Evolutionary conservation across 1,140 invertebrate species (phyloP).

Genomic region (Carposina sasakii): DNA sequence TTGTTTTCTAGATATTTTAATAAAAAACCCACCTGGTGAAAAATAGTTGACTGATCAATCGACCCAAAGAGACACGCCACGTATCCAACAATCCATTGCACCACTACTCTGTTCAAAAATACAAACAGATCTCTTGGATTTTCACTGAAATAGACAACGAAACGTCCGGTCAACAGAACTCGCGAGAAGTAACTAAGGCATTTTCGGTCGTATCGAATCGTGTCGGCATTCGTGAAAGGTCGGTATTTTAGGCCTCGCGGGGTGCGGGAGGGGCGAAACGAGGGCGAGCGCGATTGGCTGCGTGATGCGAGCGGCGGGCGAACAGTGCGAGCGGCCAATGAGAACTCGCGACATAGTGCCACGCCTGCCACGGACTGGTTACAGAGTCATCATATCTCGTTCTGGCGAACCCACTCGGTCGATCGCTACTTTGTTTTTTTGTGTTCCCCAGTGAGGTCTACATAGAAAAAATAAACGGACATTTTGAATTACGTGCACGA

Average conservation of each 20-base stretch:
- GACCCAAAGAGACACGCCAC: no score
- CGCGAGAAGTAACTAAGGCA: conserved; percentile 69
- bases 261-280: conserved; percentile 39
- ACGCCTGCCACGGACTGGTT: conserved; percentile 52
- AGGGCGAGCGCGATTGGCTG: conserved; percentile 39
- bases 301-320: conserved; percentile 63
- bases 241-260: conserved; percentile 53
- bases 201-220: conserved; percentile 70
- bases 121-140: conserved; percentile 25
- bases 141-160: conserved; percentile 37
- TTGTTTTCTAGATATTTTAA: no score
- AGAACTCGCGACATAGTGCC: conserved; percentile 54
- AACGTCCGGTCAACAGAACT: conserved; percentile 51
- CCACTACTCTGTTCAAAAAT: background rate
- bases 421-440: conserved; percentile 58
- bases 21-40: no score
- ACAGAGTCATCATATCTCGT: conserved; percentile 36
- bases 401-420: conserved; percentile 37
- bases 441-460: conserved; percentile 36
- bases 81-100: no score
- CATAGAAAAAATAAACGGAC: conserved; percentile 70
- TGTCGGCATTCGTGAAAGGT: conserved; percentile 65
- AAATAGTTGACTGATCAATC: no score
- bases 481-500: conserved; percentile 60
- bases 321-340: conserved; percentile 40